Evolutionary conservation across 2,888 invertebrate genomes (phyloP), one percentile per base, ranked within the genome.

Genomic region (Drosophila nr. perissopoda): DNA sequence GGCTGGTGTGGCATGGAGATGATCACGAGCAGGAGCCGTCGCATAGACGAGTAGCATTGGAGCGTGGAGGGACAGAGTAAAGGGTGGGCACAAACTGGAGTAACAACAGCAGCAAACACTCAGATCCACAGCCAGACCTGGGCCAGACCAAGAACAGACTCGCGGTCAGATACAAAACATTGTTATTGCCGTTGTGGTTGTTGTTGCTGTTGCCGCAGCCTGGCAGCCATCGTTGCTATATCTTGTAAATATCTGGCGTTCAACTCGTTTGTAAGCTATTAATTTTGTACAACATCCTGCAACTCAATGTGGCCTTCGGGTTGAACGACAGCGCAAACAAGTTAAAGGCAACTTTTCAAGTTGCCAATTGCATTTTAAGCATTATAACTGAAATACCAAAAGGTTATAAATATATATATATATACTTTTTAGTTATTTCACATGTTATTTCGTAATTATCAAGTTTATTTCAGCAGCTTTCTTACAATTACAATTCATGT

Each of bases 181-280:
- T 67, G 52, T 34, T 75, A 45, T 7, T 45, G 45, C 16, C 8
- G 8, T 25, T 45, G 25, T 3, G 21, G 42, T 45, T 45, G 45
- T 16, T 16, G 45, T 6, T 42, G 56, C 33, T 40, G 58, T 40
- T 45, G 25, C 33, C 57, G 66, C 40, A 66, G 75, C 69, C 86
- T 83, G 63, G 77, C 69, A 86, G 81, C 73, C 81, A 73, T 80
- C 54, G 88, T 60, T 67, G 67, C 66, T 73, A 78, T 87, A 87
- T 84, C 87, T 90, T 85, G 78, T 79, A 29, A 65, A 81, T 78
- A 88, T 82, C 91, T 89, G 84, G 80, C 80, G 82, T 84, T 81
- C 84, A 87, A 90, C 89, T 91, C 91, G 90, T 86, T 91, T 91
- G 78, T 80, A 65, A 91, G 82, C 89, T 91, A 91, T 90, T 90